These are phyloP conservation scores for Hirudinaria manillensis DNA, from an alignment of 2,888 invertebrate genomes.

Conservation along the genomic window DNA sequence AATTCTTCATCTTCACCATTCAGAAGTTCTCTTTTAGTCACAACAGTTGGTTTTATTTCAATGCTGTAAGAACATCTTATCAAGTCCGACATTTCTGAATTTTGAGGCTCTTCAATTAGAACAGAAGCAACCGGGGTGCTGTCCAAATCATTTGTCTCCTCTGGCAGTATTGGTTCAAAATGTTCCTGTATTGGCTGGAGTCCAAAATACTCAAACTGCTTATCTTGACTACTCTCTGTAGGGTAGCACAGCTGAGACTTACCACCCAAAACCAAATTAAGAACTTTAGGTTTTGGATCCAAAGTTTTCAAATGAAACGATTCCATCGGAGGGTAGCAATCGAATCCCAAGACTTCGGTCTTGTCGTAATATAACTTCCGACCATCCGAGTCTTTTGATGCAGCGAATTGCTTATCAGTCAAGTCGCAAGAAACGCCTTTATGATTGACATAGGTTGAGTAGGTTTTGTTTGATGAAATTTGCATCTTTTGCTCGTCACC, in stretches of 20 bases:
- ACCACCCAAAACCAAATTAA: background rate
- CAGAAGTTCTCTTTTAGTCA: background rate
- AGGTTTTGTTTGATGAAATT: background rate
- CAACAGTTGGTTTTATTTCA: conserved; percentile 19
- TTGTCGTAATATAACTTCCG: background rate
- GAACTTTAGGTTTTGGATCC: background rate
- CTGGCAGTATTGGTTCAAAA: background rate
- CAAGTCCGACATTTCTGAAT: background rate
- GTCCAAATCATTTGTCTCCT: background rate
- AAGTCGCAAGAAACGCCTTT: background rate
- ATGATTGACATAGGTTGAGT: background rate
- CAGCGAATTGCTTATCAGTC: background rate
- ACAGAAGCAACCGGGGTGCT: background rate
- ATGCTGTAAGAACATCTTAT: conserved; percentile 11
- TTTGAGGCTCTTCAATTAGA: background rate
- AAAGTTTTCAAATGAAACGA: background rate
- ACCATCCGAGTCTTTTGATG: background rate
- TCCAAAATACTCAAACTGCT: conserved; percentile 19
- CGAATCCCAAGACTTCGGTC: conserved; percentile 3
- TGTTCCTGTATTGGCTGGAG: conserved; percentile 11
- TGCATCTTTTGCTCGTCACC: background rate
- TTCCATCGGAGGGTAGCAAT: background rate
- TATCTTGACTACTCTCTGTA: background rate
- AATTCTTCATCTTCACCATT: too few species aligned
- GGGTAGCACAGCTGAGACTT: conserved; percentile 4